These are phyloP conservation scores for Rhynchopsitta pachyrhyncha DNA, from an alignment of 2,113 vertebrate species.

Conservation along the genomic window DNA sequence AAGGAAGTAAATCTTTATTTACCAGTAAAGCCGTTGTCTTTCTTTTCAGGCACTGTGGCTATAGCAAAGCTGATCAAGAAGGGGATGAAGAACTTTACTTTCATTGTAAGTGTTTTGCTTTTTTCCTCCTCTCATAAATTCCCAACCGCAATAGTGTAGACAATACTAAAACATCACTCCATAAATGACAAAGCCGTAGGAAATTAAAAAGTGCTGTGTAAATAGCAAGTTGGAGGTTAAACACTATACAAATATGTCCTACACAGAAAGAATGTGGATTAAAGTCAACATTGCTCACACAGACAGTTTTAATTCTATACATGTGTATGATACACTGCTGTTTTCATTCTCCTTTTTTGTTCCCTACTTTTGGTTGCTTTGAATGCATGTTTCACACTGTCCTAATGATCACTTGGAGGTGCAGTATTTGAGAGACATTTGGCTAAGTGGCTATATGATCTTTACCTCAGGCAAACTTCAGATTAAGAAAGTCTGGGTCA, in stretches of 20 bases:
- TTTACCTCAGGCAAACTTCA: slow-evolving; percentile 70
- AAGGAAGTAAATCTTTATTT: slow-evolving; percentile 6
- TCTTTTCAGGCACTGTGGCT: slow-evolving; percentile 90
- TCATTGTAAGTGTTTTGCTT: slow-evolving; percentile 94
- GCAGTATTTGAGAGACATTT: slow-evolving; percentile 59
- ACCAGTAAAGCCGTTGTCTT: background rate
- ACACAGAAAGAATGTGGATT: slow-evolving; percentile 24
- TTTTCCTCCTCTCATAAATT: slow-evolving; percentile 23
- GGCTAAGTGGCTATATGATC: slow-evolving; percentile 67
- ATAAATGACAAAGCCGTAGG: background rate
- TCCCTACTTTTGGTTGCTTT: slow-evolving; percentile 47
- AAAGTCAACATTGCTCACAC: slow-evolving; percentile 28
- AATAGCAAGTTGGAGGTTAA: slow-evolving; percentile 27
- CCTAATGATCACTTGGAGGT: slow-evolving; percentile 79
- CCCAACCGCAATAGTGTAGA: background rate
- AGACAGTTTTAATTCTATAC: slow-evolving; percentile 39
- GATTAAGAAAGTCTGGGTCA: slow-evolving; percentile 73
- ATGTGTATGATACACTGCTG: slow-evolving; percentile 2
- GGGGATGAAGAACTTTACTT: slow-evolving; percentile 99
- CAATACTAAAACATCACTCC: slow-evolving; percentile 33
- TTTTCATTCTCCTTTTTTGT: slow-evolving; percentile 8
- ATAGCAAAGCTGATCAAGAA: slow-evolving; percentile 99
- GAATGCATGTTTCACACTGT: slow-evolving; percentile 63
- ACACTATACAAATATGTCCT: slow-evolving; percentile 35
- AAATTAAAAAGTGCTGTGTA: slow-evolving; percentile 27